phyloP scores from a whole-genome alignment of 2,797 vertebrate species.

The Galaxias olidus region DNA sequence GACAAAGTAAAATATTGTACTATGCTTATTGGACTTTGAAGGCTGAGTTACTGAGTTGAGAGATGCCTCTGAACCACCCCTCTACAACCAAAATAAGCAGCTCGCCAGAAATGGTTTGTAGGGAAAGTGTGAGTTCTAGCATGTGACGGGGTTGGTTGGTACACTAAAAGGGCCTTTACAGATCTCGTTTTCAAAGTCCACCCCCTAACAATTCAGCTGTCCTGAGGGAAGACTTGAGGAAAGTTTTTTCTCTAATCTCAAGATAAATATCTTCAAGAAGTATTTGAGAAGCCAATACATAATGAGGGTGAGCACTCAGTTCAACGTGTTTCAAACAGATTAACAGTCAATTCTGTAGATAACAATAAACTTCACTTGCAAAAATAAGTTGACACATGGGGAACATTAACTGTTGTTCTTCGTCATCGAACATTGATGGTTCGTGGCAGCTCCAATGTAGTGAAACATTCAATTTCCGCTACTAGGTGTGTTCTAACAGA shows the following conservation, averaged over 20 bases:
- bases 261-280: conserved; percentile 31
- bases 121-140: not conserved
- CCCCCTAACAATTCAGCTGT: conserved; percentile 14
- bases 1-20: conserved; percentile 63
- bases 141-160: conserved; percentile 12
- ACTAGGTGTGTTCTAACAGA: conserved; percentile 76
- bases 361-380: too few relatives aligned
- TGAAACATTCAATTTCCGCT: conserved; percentile 17
- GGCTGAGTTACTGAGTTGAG: conserved; percentile 32
- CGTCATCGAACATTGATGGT: conserved; percentile 33
- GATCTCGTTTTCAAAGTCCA: conserved; percentile 28
- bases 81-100: conserved; percentile 46
- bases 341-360: too few relatives aligned
- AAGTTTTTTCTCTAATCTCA: conserved; percentile 10
- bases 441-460: conserved; percentile 43
- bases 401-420: conserved; percentile 63
- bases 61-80: conserved; percentile 64
- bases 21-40: conserved; percentile 58
- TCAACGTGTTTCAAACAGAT: too few relatives aligned
- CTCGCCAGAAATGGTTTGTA: conserved; percentile 6
- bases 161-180: conserved; percentile 39
- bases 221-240: conserved; percentile 28
- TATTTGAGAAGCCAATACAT: conserved; percentile 65
- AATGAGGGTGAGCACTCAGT: conserved; percentile 53
- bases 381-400: conserved; percentile 65